phyloP scores from a whole-genome alignment of 1,140 invertebrate species.

The Tachypleus tridentatus region DNA sequence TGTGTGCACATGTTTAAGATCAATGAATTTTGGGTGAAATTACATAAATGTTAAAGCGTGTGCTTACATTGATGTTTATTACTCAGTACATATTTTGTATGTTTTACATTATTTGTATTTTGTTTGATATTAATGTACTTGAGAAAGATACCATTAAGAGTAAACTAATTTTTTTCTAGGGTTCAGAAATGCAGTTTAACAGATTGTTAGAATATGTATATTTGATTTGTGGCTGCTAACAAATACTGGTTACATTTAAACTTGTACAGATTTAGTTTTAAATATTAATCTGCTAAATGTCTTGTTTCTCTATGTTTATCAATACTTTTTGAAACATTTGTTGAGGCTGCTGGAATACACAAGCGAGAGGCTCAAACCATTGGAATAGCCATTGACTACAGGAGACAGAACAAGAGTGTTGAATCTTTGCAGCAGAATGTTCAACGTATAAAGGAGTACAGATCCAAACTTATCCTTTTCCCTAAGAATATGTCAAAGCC shows the following conservation, averaged over 20 bases:
- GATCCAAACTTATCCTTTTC: conserved; percentile 91
- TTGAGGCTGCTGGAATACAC: conserved; percentile 63
- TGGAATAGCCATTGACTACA: conserved; percentile 89
- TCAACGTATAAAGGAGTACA: conserved; percentile 92
- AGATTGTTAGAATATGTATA: no score
- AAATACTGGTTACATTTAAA: not conserved
- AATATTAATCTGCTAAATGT: not conserved
- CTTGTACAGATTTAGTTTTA: not conserved
- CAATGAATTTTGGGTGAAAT: no score
- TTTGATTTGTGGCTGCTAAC: no score
- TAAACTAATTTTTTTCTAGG: no score
- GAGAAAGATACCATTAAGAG: no score
- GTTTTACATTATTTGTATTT: no score
- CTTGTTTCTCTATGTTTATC: not conserved
- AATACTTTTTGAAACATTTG: not conserved
- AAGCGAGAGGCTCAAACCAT: conserved; percentile 75
- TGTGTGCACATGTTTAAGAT: no score
- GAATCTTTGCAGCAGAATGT: conserved; percentile 90
- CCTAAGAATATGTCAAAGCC: conserved; percentile 72
- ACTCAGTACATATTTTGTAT: no score
- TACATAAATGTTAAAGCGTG: no score
- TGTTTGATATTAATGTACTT: no score
- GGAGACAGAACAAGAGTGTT: conserved; percentile 86
- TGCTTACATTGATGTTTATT: no score
- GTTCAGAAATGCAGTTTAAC: no score